Evolutionary conservation across 2,888 invertebrate species (phyloP), one percentile per base, ranked within the genome.

Genomic region (Drosophila pseudotalamancana): DNA sequence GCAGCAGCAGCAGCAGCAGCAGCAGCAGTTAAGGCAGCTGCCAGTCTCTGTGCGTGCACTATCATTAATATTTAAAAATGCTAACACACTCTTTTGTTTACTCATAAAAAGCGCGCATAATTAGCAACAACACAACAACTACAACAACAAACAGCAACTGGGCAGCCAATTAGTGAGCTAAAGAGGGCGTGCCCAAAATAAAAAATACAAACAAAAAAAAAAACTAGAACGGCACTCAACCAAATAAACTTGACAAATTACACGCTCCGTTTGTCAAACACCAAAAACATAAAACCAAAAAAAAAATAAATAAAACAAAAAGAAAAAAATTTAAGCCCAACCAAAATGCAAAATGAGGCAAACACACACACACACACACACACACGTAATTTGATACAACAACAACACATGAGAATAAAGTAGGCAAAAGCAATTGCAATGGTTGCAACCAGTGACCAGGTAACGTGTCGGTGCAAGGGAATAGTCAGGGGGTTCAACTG

Each of bases 201-300:
- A 21, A 6, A 5, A 37, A 14, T 19, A 16, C 29, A 27, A 32
- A 25, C n/a, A 49, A 39, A 40, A 11, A 19, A 43, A 32, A 59
- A 65, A 77, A 49, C n/a, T 35, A 6, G 27, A 49, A 27, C 57
- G 66, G 65, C 66, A 68, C 81, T 87, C 81, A 77, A 81, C 87
- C 81, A 87, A 83, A 81, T 81, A 81, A 81, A 83, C 81, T 73
- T 72, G 76, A 87, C 87, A 84, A 76, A 84, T 83, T 87, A 78
- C 53, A 83, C 67, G 83, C 81, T 81, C 66, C 76, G 83, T 62
- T 76, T 78, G 57, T 51, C 39, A 6, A 19, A 18, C 27, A 40
- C 43, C 37, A 34, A 50, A 56, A 37, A n/a, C n/a, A 5, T 6
- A 16, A n/a, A 16, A 4, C 34, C 8, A 35, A 18, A 14, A 11